Percentiles rank a stretch among this genome's conserved stretches.
Conservation (phyloP, 92 coral and sea anemone genomes). For the Scolanthus callimorphus region DNA sequence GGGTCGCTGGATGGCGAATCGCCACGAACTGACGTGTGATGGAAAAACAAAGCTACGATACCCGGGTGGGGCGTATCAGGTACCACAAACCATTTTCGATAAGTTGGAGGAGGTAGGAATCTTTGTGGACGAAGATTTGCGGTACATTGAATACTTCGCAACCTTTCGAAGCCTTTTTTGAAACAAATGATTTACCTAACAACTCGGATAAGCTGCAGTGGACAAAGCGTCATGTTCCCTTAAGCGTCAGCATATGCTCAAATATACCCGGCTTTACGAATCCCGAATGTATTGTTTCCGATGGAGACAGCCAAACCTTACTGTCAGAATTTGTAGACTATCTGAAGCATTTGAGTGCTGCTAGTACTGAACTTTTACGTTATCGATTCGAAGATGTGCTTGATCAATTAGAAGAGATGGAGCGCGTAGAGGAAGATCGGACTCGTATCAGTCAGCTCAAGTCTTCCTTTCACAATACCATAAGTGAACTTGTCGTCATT, state of each 20-base stretch:
- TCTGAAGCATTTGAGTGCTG: conserved; percentile 5
- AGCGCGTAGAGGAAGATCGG: too few species aligned
- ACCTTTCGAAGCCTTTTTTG: conserved; percentile 11
- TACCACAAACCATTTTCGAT: background rate
- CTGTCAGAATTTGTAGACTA: conserved; percentile 2
- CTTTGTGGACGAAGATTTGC: background rate
- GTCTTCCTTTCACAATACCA: too few species aligned
- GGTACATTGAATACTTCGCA: conserved; percentile 1
- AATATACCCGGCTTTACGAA: conserved; percentile 18
- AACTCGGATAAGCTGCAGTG: conserved; percentile 11
- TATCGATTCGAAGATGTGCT: conserved; percentile 1
- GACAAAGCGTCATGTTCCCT: conserved; percentile 12
- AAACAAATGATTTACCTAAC: background rate
- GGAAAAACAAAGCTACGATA: background rate
- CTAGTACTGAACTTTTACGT: background rate
- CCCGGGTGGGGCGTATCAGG: conserved; percentile 21
- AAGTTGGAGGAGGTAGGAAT: conserved; percentile 18
- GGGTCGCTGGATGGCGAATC: background rate
- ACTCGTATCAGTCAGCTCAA: too few species aligned
- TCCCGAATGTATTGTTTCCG: conserved; percentile 13
- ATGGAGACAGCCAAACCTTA: conserved; percentile 8
- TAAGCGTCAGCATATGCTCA: conserved; percentile 16
- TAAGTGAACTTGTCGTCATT: conserved; percentile 25
- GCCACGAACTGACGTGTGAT: conserved; percentile 15
- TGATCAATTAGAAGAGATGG: background rate